Evolutionary conservation across 2,888 invertebrate species (phyloP).

Genomic region (Autographa gamma): DNA sequence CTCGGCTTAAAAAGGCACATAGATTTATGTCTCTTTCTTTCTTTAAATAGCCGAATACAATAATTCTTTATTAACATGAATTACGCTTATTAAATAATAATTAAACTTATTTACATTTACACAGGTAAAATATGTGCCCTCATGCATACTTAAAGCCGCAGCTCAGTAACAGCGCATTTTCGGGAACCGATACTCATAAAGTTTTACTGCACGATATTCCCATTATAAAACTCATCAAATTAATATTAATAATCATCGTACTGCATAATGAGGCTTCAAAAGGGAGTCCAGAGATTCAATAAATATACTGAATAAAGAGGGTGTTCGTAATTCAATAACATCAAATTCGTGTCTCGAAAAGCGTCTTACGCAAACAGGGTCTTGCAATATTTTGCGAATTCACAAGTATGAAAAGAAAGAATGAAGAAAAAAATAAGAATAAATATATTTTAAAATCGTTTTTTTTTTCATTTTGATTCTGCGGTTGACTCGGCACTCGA

Average conservation of each 20-base stretch:
- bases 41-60: neutral
- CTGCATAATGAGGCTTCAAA: neutral
- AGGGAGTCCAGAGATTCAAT: neutral
- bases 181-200: neutral
- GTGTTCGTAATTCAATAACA: neutral
- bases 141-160: neutral
- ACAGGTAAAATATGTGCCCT: neutral
- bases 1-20: too few species aligned
- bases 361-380: neutral
- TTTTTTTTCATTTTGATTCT: too few species aligned
- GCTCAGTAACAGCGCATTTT: neutral
- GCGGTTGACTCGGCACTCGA: too few species aligned
- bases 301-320: neutral
- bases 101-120: neutral
- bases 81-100: neutral
- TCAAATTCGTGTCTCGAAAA: neutral
- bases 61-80: neutral
- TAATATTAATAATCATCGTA: neutral
- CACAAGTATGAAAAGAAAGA: too few species aligned
- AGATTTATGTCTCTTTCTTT: too few species aligned
- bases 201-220: neutral
- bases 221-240: conserved; percentile 1
- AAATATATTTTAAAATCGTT: too few species aligned
- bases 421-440: too few species aligned
- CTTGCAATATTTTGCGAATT: too few species aligned